Percentiles rank a stretch among this genome's conserved stretches.
Evolutionary conservation across 2,113 vertebrate genomes (phyloP).

Genomic region (Chunga burmeisteri): DNA sequence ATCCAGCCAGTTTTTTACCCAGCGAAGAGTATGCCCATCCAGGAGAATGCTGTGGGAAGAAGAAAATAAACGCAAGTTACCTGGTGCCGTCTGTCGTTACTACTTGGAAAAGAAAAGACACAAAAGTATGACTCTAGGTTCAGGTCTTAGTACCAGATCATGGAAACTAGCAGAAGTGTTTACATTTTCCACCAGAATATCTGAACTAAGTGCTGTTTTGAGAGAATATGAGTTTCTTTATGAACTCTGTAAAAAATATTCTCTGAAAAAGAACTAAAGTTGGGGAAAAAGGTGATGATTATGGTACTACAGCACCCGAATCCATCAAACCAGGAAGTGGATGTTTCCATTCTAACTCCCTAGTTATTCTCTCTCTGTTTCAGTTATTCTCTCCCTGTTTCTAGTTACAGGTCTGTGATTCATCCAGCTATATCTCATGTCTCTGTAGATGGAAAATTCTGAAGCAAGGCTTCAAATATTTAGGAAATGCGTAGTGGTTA

Average conservation of each 20-base stretch:
- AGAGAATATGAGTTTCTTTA: background rate
- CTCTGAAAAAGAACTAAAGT: background rate
- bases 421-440: background rate
- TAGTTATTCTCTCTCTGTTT: background rate
- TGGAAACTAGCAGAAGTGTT: background rate
- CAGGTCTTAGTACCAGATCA: background rate
- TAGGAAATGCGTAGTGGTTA: background rate
- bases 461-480: background rate
- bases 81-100: background rate
- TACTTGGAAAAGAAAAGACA: background rate
- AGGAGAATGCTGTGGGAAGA: background rate
- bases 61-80: background rate
- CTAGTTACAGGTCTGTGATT: background rate
- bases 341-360: background rate
- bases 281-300: background rate
- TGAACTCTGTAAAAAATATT: background rate
- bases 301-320: background rate
- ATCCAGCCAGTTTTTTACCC: too few species aligned
- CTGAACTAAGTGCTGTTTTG: background rate
- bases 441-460: background rate
- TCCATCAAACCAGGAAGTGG: background rate
- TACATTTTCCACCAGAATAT: background rate
- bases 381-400: background rate
- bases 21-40: too few species aligned
- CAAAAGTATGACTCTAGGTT: background rate